Evolutionary conservation across 2,113 vertebrate species (phyloP), one percentile per base, ranked within the genome.

Genomic region (Rhinichthys klamathensis): DNA sequence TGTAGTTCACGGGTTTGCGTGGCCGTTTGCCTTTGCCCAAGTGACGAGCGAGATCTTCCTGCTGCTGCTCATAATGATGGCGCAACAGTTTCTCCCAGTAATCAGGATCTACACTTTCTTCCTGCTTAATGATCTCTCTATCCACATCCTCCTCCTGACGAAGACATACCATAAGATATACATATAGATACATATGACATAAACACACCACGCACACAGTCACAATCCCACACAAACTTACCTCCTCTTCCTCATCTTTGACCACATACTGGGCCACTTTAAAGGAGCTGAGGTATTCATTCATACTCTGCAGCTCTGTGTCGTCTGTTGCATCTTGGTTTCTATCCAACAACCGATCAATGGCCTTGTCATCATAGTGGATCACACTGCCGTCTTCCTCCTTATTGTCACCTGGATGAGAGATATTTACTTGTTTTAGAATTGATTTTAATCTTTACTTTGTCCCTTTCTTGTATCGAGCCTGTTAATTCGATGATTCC

Each of bases 1-100:
- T 99, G 95, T 99, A 99, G 95, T 99, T 99, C 88, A 99, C 98
- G 74, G 98, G 98, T 94, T 99, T 99, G 93, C 98, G 96, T 32
- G 99, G 98, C 89, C 98, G 93, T 92, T 99, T 99, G 92, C 98
- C 98, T 94, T 99, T 99, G 92, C 98, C 98, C 93, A 99, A 91
- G 88, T 99, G 98, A 82, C 98, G 96, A 86, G 98, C 98, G 32
- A 99, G 93, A 90, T 99, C 98, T 88, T 99, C 98, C 87, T 99
- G 98, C 78, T 99, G 98, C 92, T 99, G 98, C 92, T 99, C 98
- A 1, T 99, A 99, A 93, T 99, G 98, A 91, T 99, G 98, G 35
- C 98, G 95, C 65, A 99, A 95, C 88, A 99, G 94, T 90, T 99
- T 99, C 94, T 99, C 98, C 98, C 98, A 99, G 92, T 99, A 99